Percentiles rank a stretch among this genome's conserved stretches.
phyloP scores from a whole-genome alignment of 2,888 invertebrate species.

The Ophion obscuratus region DNA sequence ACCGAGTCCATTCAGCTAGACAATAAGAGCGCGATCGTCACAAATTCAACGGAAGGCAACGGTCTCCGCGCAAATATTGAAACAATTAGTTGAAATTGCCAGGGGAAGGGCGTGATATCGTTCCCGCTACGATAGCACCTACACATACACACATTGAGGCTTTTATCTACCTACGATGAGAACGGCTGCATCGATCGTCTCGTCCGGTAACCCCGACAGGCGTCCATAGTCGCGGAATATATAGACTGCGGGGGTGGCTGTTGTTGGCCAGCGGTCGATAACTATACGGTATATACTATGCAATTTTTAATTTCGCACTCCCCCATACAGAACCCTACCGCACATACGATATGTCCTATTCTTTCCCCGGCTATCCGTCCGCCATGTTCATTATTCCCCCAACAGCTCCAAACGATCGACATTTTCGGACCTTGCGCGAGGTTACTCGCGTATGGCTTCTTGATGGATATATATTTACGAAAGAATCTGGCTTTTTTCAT shows the following conservation, averaged over 20 bases:
- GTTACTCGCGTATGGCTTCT: background rate
- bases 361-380: background rate
- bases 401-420: slow-evolving; percentile 7
- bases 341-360: background rate
- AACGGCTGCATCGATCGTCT: slow-evolving; percentile 70
- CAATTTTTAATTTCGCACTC: slow-evolving; percentile 23
- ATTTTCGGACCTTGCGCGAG: background rate
- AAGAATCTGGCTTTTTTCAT: slow-evolving; percentile 1
- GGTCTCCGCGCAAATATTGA: slow-evolving; percentile 7
- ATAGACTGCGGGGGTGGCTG: slow-evolving; percentile 23
- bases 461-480: background rate
- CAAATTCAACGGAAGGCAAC: background rate
- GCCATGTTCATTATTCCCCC: slow-evolving; percentile 4
- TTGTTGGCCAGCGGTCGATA: slow-evolving; percentile 46
- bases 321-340: background rate
- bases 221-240: slow-evolving; percentile 25
- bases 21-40: background rate
- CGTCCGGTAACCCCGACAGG: slow-evolving; percentile 45
- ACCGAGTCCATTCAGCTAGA: background rate
- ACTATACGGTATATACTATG: slow-evolving; percentile 36
- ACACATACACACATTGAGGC: background rate
- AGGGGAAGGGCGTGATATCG: slow-evolving; percentile 13
- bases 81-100: slow-evolving; percentile 13
- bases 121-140: slow-evolving; percentile 6
- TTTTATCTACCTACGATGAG: slow-evolving; percentile 7